Base-by-base conservation (phyloP, 2,797 vertebrate species). In the Halcyon chelicuti region DNA sequence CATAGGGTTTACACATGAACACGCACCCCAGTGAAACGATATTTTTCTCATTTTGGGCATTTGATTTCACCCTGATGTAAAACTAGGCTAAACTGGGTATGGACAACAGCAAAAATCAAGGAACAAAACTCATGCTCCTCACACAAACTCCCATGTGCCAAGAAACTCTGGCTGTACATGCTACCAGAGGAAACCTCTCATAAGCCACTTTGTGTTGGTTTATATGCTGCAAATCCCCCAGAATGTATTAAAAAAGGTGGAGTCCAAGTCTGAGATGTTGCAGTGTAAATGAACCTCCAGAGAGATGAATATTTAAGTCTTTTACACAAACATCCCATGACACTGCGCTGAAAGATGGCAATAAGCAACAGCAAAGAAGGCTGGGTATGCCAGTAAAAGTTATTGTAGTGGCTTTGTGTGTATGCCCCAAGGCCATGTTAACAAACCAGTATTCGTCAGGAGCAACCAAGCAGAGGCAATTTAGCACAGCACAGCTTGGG, bases 231-330 rank as follows among this genome's bases (percentile, higher is more conserved):
- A 93, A 93, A 94, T 94, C 82, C 87, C 89, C 78, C 29, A 31
- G 66, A 93, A 93, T 52, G 23, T 86, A 86, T 93, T 88, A 63
- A 78, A 94, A 91, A 88, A 79, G 70, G 63, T 95, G 95, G 54
- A 86, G 51, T 83, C 63, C 42, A 62, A 88, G 39, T 55, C 52
- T 75, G 76, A 94, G 82, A 90, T 6, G 1, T 61, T 74, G 52
- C 5, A 40, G 25, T 71, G 26, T 31, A 73, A 81, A 75, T 8
- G 16, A 88, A 70, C 21, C 68, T 74, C 74, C 31, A 52, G 79
- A 62, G 70, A 93, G 52, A 82, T 58, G n/a, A 75, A 60, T 63
- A 76, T 81, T 93, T 84, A 90, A 91, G 67, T 40, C 33, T 35
- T 81, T 76, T 84, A 52, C 61, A 88, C 63, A 88, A 73, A 86